Evolutionary conservation across 2,113 vertebrate genomes (phyloP).

Genomic region (Himantopus leucocephalus): DNA sequence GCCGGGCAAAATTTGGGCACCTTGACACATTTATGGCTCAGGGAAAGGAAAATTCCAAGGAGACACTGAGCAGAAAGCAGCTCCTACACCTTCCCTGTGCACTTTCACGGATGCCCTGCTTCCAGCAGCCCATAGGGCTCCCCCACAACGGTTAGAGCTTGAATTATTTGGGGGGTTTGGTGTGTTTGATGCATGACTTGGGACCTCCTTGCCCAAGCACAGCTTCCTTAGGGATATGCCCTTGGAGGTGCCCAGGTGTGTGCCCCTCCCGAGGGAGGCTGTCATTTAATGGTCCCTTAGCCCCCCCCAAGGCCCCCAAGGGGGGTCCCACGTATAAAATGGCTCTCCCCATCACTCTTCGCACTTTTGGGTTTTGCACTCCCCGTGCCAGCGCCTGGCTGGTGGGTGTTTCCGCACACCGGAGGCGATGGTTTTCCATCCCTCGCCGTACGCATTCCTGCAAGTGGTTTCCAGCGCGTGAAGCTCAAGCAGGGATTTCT

Average conservation of each 20-base stretch:
- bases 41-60: slow-evolving; percentile 1
- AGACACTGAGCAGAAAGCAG: background rate
- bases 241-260: background rate
- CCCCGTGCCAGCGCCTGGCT: background rate
- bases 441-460: background rate
- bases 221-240: background rate
- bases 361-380: background rate
- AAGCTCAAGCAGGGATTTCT: background rate
- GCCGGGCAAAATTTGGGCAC: background rate
- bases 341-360: background rate
- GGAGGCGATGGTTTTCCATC: background rate
- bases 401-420: background rate
- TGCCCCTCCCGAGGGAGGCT: background rate
- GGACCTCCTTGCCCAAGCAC: background rate
- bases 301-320: background rate
- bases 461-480: background rate
- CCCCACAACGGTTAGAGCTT: background rate
- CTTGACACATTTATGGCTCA: background rate
- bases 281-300: background rate
- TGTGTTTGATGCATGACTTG: background rate
- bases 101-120: background rate
- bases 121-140: background rate
- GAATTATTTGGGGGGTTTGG: background rate
- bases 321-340: accelerated
- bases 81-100: background rate